Base-by-base conservation (phyloP, 2,797 vertebrate species). In the Gymnoscopelus microlampas region DNA sequence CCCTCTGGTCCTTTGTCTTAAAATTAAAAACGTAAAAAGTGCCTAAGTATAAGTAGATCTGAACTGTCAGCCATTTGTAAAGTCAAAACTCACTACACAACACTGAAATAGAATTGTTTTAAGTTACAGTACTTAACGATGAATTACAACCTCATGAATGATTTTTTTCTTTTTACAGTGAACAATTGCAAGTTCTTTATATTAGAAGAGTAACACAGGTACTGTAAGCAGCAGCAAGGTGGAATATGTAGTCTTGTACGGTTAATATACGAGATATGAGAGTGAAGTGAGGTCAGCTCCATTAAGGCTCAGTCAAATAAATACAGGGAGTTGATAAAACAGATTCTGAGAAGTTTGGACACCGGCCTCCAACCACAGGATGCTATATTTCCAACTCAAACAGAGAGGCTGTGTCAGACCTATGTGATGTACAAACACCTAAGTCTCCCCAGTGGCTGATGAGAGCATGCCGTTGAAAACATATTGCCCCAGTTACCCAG, bases 1-100 rank as follows among this genome's bases (percentile, higher is more conserved):
- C 89, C 82, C 85, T 85, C 91, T 88, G 90, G 89, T 88, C 84
- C 84, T 85, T 89, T 82, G 79, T 85, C 87, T 91, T 89, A 5
- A 81, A 91, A 87, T 70, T 3, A 83, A 81, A 73, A 80, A 77
- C 59, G 78, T 55, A 78, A 81, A 85, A 82, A 86, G 76, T 85
- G 70, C 82, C 11, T 57, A 79, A 19, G 39, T 44, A 44, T 8
- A 44, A 77, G 66, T 80, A 84, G 79, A 84, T 68, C 15, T 19
- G 19, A 84, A 85, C 59, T 55, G 84, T 87, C 83, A 55, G 29
- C 15, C 54, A 64, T 73, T 81, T 24, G 32, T 50, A 76, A 87
- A 78, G 70, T 58, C 75, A 39, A 76, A 86, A 80, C 60, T 77
- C 73, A 88, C 82, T 56, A 79, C 63, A 84, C 68, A 70, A 85